phyloP scores from a whole-genome alignment of 2,797 vertebrate genomes.

The Sitta carolinensis region DNA sequence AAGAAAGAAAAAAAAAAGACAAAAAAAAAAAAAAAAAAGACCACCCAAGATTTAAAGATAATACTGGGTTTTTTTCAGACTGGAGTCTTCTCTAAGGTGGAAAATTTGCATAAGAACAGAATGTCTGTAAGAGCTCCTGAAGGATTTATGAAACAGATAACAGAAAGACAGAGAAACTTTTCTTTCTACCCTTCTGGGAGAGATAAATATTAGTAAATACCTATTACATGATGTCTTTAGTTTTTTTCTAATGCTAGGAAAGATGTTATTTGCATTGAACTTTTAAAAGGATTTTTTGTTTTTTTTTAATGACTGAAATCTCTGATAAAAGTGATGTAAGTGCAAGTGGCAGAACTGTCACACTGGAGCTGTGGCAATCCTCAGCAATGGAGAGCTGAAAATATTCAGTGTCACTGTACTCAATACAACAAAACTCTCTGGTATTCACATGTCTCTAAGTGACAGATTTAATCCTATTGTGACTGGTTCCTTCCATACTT shows the following conservation, averaged over 20 bases:
- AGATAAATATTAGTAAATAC: background rate
- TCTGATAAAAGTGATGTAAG: background rate
- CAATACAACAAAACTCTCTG: background rate
- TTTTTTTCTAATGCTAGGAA: background rate
- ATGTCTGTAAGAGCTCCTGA: background rate
- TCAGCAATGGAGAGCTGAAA: background rate
- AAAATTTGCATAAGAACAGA: background rate
- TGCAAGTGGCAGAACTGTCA: background rate
- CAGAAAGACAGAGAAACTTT: background rate
- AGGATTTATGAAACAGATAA: background rate
- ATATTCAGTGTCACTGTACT: background rate
- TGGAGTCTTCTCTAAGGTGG: background rate
- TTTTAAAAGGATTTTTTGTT: background rate
- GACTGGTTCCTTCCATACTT: background rate
- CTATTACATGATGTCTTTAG: fast-evolving
- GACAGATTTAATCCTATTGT: background rate
- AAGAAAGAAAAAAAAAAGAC: fast-evolving
- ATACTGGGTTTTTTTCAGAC: background rate
- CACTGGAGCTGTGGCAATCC: background rate
- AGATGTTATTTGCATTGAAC: background rate
- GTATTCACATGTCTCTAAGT: background rate
- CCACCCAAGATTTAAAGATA: background rate
- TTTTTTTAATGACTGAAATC: background rate
- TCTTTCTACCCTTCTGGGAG: background rate
- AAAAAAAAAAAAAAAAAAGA: fast-evolving